Evolutionary conservation across 2,888 invertebrate genomes (phyloP).

Genomic region (Drosophila neonasuta): DNA sequence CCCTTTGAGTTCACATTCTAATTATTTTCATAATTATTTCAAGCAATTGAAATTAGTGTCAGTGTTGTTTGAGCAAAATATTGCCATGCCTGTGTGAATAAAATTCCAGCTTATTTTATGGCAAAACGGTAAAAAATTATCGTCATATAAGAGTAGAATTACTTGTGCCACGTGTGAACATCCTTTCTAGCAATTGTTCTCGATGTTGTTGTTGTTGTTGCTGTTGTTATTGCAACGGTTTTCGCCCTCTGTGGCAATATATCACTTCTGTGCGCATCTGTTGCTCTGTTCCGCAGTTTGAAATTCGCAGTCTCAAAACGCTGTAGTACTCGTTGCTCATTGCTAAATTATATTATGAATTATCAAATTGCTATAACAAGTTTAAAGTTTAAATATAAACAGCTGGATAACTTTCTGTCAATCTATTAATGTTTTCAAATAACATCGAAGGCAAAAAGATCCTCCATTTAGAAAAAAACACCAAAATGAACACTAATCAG

Average conservation of each 20-base stretch:
- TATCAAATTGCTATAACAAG: too few relatives aligned
- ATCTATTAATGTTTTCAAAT: too few relatives aligned
- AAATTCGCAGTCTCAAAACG: too few relatives aligned
- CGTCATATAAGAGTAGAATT: background rate
- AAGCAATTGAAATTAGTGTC: background rate
- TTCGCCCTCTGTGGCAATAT: slow-evolving; percentile 8
- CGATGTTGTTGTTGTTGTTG: slow-evolving; percentile 11
- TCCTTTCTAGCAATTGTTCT: background rate
- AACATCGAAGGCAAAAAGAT: too few relatives aligned
- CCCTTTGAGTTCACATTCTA: background rate
- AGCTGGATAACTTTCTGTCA: too few relatives aligned
- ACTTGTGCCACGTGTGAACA: slow-evolving; percentile 3
- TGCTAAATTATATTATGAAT: too few relatives aligned
- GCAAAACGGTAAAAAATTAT: slow-evolving; percentile 8
- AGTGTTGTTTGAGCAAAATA: too few relatives aligned
- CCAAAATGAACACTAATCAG: too few relatives aligned
- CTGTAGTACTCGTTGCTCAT: too few relatives aligned
- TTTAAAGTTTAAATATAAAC: too few relatives aligned
- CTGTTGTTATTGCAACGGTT: background rate
- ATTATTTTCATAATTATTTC: background rate
- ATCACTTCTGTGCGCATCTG: slow-evolving; percentile 28
- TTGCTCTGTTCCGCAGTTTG: slow-evolving; percentile 13
- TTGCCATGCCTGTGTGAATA: background rate
- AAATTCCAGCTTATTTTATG: slow-evolving; percentile 2
- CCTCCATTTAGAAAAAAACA: too few relatives aligned